These are phyloP conservation scores for Mesembrinibis cayennensis DNA, from an alignment of 2,113 vertebrate genomes.

Conservation along the genomic window DNA sequence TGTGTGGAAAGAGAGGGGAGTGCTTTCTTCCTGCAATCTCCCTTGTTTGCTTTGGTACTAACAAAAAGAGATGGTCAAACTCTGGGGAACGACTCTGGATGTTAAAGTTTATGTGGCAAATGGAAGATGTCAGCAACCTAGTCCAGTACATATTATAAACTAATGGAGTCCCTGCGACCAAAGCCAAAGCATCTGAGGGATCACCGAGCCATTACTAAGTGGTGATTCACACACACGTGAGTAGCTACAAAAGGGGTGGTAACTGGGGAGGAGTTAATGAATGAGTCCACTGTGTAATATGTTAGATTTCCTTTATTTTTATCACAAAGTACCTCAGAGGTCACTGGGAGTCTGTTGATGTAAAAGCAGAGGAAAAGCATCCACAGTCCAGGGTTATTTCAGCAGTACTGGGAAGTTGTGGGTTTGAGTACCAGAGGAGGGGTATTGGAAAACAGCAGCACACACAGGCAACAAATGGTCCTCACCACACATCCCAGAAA, in stretches of 20 bases:
- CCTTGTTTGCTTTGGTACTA: background rate
- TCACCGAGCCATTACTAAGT: background rate
- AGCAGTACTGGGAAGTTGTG: background rate
- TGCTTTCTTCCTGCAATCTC: background rate
- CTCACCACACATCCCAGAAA: background rate
- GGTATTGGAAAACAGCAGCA: background rate
- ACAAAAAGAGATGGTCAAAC: background rate
- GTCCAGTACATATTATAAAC: background rate
- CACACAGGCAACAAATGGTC: background rate
- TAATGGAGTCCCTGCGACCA: accelerated
- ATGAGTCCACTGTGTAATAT: background rate
- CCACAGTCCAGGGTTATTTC: background rate
- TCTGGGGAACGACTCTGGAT: background rate
- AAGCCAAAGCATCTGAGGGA: background rate
- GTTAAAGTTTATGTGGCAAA: background rate
- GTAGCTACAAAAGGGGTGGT: background rate
- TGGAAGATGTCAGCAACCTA: background rate
- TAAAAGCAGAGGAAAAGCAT: background rate
- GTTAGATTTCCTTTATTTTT: background rate
- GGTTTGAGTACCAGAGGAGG: background rate
- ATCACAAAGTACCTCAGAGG: background rate
- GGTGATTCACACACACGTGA: background rate
- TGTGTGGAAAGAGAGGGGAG: background rate
- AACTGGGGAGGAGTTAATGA: background rate
- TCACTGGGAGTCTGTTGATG: background rate